phyloP scores from a whole-genome alignment of 2,888 invertebrate genomes.

The Cepaea hortensis region DNA sequence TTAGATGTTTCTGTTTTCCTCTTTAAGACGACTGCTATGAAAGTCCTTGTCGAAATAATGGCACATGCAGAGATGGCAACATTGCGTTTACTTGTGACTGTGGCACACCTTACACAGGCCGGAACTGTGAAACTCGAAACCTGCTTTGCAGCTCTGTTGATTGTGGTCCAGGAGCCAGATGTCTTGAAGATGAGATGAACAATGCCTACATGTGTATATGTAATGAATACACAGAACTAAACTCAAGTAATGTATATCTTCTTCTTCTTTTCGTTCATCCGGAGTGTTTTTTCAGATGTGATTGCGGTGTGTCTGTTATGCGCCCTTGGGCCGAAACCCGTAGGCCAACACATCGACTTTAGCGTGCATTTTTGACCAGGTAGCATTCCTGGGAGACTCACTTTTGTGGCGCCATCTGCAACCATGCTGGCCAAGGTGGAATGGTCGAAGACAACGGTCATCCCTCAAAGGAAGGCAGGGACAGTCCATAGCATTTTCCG shows the following conservation, averaged over 20 bases:
- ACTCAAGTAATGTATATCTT: background rate
- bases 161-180: conserved; percentile 55
- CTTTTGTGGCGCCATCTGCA: no score
- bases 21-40: conserved; percentile 53
- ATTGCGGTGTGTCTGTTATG: no score
- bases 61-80: conserved; percentile 66
- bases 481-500: no score
- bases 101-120: conserved; percentile 79
- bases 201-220: conserved; percentile 62
- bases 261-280: no score
- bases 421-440: no score
- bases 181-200: conserved; percentile 59
- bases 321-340: no score
- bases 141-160: conserved; percentile 73
- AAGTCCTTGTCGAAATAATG: conserved; percentile 65
- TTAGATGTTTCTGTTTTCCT: background rate
- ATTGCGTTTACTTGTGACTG: conserved; percentile 90
- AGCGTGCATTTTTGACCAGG: no score
- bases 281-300: no score
- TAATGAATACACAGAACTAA: conserved; percentile 19
- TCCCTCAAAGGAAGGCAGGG: no score
- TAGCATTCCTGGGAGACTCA: no score
- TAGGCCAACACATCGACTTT: no score
- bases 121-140: conserved; percentile 82
- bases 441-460: no score